These are phyloP conservation scores for Euglossa dilemma DNA, from an alignment of 1,140 invertebrate species.

Conservation along the genomic window DNA sequence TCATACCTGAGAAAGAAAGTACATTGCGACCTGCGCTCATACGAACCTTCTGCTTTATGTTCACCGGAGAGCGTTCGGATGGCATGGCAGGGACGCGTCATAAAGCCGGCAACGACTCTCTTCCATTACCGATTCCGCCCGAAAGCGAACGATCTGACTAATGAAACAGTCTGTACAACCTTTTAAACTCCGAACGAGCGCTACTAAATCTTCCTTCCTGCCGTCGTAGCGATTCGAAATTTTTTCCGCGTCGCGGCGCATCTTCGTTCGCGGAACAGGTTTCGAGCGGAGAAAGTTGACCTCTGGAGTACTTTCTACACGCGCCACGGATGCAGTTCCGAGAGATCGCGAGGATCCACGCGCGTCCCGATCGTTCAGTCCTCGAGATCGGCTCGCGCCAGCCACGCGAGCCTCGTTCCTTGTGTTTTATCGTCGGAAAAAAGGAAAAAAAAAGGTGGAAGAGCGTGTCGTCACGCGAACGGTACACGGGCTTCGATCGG, in stretches of 20 bases:
- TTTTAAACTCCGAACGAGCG: no score
- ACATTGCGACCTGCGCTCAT: no score
- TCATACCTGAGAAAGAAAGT: no score
- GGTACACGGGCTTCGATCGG: neutral
- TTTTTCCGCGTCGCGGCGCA: neutral
- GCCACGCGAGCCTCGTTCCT: neutral
- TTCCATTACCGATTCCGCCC: neutral
- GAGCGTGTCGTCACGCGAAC: slow-evolving; percentile 10
- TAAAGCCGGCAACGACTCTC: no score
- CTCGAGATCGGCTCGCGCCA: neutral
- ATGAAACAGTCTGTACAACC: neutral
- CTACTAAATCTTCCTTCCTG: neutral
- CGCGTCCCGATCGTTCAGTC: neutral
- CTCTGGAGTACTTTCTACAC: slow-evolving; percentile 65
- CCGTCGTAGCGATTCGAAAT: neutral
- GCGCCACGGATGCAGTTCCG: slow-evolving; percentile 25
- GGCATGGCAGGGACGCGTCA: no score
- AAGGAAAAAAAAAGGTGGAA: no score
- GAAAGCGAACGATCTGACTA: no score
- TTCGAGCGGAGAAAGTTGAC: slow-evolving; percentile 70
- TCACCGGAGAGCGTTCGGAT: no score
- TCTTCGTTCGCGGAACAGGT: slow-evolving; percentile 42
- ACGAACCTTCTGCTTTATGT: no score
- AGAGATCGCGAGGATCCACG: slow-evolving; percentile 8
- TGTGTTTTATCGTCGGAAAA: neutral